Conservation (phyloP, 2,797 vertebrate genomes). For the Gymnothorax reevesii region DNA sequence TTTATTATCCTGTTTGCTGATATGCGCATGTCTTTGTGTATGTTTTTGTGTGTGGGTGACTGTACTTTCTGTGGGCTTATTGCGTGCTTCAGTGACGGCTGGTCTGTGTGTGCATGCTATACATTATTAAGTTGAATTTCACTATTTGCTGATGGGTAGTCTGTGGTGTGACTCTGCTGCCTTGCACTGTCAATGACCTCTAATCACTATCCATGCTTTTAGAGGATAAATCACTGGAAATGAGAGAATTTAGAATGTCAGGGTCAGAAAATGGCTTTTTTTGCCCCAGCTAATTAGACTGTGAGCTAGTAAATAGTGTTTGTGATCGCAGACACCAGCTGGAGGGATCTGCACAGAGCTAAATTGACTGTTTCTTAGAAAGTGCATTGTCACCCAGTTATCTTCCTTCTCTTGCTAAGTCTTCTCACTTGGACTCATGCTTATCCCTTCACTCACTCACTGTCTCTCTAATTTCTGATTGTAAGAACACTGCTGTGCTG, state of each 20-base stretch:
- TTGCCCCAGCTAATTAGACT: not conserved
- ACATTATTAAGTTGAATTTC: not conserved
- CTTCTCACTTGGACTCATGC: not conserved
- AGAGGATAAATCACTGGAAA: not conserved
- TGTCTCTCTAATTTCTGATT: not conserved
- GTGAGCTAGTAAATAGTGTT: not conserved
- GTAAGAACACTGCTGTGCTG: not conserved
- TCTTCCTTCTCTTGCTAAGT: not conserved
- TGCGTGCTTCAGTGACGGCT: conserved; percentile 30
- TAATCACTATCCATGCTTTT: conserved; percentile 13
- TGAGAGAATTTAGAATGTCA: not conserved
- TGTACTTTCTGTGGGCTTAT: not conserved
- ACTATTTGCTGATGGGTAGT: conserved; percentile 7
- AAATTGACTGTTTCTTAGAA: not conserved
- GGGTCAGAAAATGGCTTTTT: not conserved
- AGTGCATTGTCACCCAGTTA: not conserved
- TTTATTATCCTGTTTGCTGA: not conserved
- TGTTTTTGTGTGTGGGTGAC: conserved; percentile 11
- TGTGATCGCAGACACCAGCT: not conserved
- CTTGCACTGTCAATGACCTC: not conserved
- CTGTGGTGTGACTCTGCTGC: not conserved
- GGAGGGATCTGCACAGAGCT: not conserved
- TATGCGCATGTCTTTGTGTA: not conserved
- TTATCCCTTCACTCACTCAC: not conserved
- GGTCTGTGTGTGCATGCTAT: conserved; percentile 30